Evolutionary conservation across 2,888 invertebrate genomes (phyloP), one percentile per base, ranked within the genome.

Genomic region (Nineta flava): DNA sequence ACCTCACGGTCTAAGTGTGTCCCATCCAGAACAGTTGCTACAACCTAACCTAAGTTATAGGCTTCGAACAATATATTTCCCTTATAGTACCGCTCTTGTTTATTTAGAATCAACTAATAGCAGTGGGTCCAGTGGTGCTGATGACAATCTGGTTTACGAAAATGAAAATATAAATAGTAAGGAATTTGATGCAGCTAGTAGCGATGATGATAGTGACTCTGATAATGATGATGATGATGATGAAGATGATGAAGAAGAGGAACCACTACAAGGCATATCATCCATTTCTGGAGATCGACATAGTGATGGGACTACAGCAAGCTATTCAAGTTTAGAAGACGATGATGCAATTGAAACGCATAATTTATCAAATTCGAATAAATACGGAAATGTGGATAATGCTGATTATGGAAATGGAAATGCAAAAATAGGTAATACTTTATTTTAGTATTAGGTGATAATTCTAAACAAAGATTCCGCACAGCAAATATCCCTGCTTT

Each of bases 241-340:
- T 52, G 50, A 45, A 9, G 54, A 51, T 7, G 48, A 48, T 13
- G 48, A 45, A 3, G 46, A 26, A 34, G 65, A 65, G 65, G 19
- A 63, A 62, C 53, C 66, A 66, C 53, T 65, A 66, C 52, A 65
- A 60, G 32, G 58, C 60, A 48, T 62, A 60, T 53, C 60, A 57
- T 9, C 59, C 57, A 48, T 59, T 55, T 40, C 38, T 16, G 32
- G 47, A 19, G 42, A 26, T 50, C 46, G 38, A 53, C 65, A 71
- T 56, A 69, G 70, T 2, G 71, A 71, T 53, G 71, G 66, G 2
- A 73, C 73, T 9, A 72, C 72, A 7, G 72, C 72, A 34, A 71
- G 71, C 56, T 73, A 72, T 56, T 72, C 72, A 16, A 72, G 72
- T 57, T 60, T 73, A 46, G 73, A 73, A 59, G 73, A 72, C 53